Base-by-base conservation (phyloP, 2,113 vertebrate genomes). In the Chroicocephalus ridibundus region DNA sequence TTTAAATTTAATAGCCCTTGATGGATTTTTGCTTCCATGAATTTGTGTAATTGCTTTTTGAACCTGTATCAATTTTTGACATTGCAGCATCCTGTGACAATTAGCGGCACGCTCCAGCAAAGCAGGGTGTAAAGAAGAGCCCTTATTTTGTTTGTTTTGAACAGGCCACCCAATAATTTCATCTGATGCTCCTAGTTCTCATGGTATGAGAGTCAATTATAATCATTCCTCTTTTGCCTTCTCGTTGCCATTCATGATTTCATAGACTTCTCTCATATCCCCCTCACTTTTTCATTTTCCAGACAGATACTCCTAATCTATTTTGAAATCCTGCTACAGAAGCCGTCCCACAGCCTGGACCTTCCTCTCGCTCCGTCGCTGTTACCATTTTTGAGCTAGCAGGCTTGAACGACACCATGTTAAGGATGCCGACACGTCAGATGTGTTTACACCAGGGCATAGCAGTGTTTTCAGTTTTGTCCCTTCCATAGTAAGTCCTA, bases 1-100 rank as follows among this genome's bases (percentile, higher is more conserved):
- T 96, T 97, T 97, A 96, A 97, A 96, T 96, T 95, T 96, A 96
- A 96, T 96, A 96, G 90, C 78, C 93, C 85, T 96, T 96, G 92
- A 96, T 96, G 90, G 94, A 96, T 96, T 96, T 97, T 96, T 95
- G 92, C 85, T 96, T 97, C 96, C 92, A 96, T 88, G 93, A 94
- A 96, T 96, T 96, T 94, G 54, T 96, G 76, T 90, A 96, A 96
- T 97, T 96, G 96, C 84, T 91, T 96, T 96, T 93, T 96, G 93
- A 96, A 95, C 90, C 64, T 36, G 2, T 80, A 77, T 88, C 96
- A 94, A 55, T 96, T 96, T 84, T 96, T 96, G 96, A 94, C 93
- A 94, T 93, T 90, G 90, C 82, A 94, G 75, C 92, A 96, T 95
- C 94, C 94, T 93, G 94, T 88, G 87, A 96, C 82, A 94, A 96